Evolutionary conservation across 2,888 invertebrate species (phyloP).

Genomic region (Serrognathus titanus): DNA sequence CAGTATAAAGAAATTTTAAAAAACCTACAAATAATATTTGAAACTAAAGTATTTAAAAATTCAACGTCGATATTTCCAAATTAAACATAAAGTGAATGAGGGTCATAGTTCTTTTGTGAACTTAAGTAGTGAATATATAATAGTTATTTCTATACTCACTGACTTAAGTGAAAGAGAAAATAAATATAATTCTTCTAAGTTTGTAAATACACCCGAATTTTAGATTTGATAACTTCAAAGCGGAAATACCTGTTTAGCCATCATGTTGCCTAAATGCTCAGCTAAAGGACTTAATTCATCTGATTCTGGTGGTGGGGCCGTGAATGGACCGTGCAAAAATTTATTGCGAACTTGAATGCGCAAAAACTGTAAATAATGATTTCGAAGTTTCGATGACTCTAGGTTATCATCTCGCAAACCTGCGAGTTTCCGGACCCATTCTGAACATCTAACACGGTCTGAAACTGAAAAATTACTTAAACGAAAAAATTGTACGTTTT

Average conservation of each 20-base stretch:
- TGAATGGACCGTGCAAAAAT: conserved; percentile 51
- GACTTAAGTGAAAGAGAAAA: no score
- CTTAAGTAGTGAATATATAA: no score
- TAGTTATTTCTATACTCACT: no score
- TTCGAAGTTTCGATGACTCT: conserved; percentile 49
- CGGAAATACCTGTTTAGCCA: conserved; percentile 37
- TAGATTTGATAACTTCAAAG: no score
- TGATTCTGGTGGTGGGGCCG: conserved; percentile 47
- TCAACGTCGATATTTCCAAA: no score
- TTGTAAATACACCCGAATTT: no score
- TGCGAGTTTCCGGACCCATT: conserved; percentile 53
- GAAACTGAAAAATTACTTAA: conserved; percentile 6
- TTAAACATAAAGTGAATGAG: no score
- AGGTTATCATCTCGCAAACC: conserved; percentile 48
- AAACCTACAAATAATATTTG: no score
- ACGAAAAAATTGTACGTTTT: background rate
- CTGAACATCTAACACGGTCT: conserved; percentile 54
- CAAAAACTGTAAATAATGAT: conserved; percentile 54
- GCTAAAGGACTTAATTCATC: conserved; percentile 46
- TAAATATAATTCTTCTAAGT: no score
- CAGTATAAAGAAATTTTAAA: no score
- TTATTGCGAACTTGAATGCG: conserved; percentile 52
- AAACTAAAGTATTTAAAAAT: no score
- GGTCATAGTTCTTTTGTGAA: no score
- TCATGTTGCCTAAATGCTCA: conserved; percentile 50